A percentile compares a stretch with the other conserved stretches of the same genome.
Evolutionary conservation across 2,888 invertebrate genomes (phyloP).

Genomic region (Globia sparganii): DNA sequence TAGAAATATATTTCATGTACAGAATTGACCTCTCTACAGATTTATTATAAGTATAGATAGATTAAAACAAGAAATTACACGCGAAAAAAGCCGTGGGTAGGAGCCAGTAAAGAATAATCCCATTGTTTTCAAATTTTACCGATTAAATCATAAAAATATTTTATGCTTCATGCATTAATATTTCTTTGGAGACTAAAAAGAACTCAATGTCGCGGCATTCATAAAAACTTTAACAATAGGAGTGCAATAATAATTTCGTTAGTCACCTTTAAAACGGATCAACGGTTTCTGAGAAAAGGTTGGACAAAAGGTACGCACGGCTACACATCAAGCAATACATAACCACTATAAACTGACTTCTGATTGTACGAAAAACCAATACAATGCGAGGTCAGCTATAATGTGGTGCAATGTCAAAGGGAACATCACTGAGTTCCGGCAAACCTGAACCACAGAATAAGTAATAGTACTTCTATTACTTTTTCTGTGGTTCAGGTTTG

Average conservation of each 20-base stretch:
- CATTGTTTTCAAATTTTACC: not conserved
- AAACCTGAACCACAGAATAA: too few species aligned
- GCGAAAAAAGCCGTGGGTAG: too few species aligned
- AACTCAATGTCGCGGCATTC: conserved; percentile 41
- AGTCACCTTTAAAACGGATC: conserved; percentile 30
- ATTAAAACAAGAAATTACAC: too few species aligned
- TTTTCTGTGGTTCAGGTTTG: too few species aligned
- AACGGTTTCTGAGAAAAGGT: conserved; percentile 42
- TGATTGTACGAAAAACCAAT: not conserved
- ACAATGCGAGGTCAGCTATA: not conserved
- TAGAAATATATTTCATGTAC: too few species aligned
- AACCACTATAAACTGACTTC: not conserved
- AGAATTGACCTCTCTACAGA: too few species aligned
- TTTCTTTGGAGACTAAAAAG: conserved; percentile 12
- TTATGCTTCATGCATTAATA: not conserved
- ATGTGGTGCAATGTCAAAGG: not conserved
- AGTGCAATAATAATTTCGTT: conserved; percentile 23
- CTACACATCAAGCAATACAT: not conserved
- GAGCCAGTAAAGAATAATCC: not conserved
- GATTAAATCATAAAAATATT: not conserved
- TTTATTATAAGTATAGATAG: too few species aligned
- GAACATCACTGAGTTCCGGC: not conserved
- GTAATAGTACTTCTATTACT: too few species aligned
- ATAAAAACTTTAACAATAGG: conserved; percentile 31
- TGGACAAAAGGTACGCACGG: not conserved